These are phyloP conservation scores for Samia ricini DNA, from an alignment of 1,140 invertebrate genomes.

Conservation along the genomic window DNA sequence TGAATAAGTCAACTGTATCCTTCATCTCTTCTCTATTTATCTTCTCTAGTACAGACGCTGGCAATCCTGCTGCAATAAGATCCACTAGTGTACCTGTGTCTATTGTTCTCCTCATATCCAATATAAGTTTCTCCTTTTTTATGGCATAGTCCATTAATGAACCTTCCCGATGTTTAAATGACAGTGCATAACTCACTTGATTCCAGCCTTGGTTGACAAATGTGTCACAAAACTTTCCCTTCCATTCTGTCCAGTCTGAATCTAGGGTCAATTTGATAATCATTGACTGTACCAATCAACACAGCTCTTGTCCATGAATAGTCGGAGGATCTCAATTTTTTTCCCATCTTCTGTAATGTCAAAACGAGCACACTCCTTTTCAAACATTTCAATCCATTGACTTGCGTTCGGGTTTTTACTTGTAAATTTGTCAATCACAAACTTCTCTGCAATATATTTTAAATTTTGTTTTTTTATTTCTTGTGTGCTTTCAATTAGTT, in stretches of 20 bases:
- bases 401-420: too few relatives aligned
- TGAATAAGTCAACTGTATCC: slow-evolving; percentile 38
- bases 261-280: too few relatives aligned
- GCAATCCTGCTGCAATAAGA: slow-evolving; percentile 40
- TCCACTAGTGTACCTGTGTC: slow-evolving; percentile 36
- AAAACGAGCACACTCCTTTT: slow-evolving; percentile 33
- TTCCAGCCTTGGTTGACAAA: slow-evolving; percentile 38
- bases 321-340: slow-evolving; percentile 33
- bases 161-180: slow-evolving; percentile 34
- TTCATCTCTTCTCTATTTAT: slow-evolving; percentile 36
- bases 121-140: slow-evolving; percentile 33
- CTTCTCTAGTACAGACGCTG: slow-evolving; percentile 38
- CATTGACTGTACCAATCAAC: slow-evolving; percentile 46
- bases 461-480: too few relatives aligned
- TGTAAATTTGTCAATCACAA: too few relatives aligned
- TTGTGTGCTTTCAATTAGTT: too few relatives aligned
- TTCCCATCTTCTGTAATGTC: slow-evolving; percentile 30
- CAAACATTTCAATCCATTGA: slow-evolving; percentile 38
- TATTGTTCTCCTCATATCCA: slow-evolving; percentile 36
- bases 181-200: slow-evolving; percentile 30
- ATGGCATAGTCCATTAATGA: slow-evolving; percentile 41
- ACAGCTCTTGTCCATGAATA: too few relatives aligned
- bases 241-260: slow-evolving; percentile 45
- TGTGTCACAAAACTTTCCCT: slow-evolving; percentile 42
- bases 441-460: too few relatives aligned